Evolutionary conservation across 2,888 invertebrate genomes (phyloP).

Genomic region (Nephrotoma guestfalica): DNA sequence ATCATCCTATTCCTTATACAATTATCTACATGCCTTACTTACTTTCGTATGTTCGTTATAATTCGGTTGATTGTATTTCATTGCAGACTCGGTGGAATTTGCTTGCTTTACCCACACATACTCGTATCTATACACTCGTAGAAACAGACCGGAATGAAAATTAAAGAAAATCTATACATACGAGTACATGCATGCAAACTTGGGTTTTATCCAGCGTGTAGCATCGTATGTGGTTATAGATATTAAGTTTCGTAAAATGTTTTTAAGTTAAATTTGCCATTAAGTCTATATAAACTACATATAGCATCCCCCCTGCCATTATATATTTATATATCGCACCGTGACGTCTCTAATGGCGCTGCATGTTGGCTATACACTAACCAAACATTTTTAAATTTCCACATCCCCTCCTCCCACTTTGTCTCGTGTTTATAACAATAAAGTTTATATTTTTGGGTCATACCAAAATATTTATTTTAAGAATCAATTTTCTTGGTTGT

Average conservation of each 20-base stretch:
- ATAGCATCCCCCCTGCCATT: neutral
- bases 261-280: neutral
- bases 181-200: neutral
- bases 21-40: neutral
- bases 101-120: neutral
- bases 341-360: neutral
- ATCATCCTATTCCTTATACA: neutral
- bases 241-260: neutral
- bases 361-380: neutral
- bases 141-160: neutral
- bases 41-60: neutral
- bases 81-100: neutral
- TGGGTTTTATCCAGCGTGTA: neutral
- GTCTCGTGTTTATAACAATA: neutral
- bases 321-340: neutral
- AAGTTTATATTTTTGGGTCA: neutral
- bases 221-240: neutral
- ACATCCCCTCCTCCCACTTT: neutral
- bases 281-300: neutral
- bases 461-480: neutral
- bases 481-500: neutral
- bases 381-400: neutral
- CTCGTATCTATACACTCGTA: neutral
- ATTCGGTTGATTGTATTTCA: neutral
- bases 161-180: neutral